Conservation (phyloP, 2,113 vertebrate species). For the Psammodynastes pulverulentus region DNA sequence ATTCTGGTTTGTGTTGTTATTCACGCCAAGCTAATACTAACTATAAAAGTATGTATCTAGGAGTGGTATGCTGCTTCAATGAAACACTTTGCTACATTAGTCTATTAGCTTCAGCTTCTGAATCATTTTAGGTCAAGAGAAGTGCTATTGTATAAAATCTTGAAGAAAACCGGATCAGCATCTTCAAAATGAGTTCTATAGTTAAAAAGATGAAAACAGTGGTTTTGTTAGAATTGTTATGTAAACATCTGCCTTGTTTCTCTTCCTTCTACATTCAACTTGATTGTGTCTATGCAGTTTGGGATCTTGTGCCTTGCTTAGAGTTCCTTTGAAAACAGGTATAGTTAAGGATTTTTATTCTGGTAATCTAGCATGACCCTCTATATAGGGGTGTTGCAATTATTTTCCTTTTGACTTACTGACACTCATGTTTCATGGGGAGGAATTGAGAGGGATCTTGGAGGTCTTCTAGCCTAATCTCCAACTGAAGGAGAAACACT, state of each 20-base stretch:
- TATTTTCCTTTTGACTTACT: neutral
- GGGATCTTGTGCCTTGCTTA: neutral
- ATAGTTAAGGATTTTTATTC: neutral
- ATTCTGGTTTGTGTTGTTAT: neutral
- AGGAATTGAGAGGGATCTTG: no score
- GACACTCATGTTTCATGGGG: no score
- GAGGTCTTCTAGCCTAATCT: neutral
- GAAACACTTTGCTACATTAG: neutral
- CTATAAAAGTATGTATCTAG: neutral
- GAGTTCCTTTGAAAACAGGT: neutral
- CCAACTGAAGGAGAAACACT: neutral
- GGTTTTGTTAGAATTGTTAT: neutral
- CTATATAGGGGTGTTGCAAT: neutral
- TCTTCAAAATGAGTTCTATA: neutral
- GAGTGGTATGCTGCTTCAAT: neutral
- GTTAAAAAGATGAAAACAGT: neutral
- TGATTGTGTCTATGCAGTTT: neutral
- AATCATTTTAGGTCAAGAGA: neutral
- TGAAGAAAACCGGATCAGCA: neutral
- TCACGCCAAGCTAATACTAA: neutral
- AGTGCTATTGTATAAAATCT: conserved; percentile 4
- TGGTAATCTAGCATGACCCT: neutral
- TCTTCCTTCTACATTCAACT: neutral
- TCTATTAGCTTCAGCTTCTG: neutral
- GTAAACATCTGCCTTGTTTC: neutral